Conservation (phyloP, 1,140 invertebrate genomes). For the Muscidifurax raptorellus region DNA sequence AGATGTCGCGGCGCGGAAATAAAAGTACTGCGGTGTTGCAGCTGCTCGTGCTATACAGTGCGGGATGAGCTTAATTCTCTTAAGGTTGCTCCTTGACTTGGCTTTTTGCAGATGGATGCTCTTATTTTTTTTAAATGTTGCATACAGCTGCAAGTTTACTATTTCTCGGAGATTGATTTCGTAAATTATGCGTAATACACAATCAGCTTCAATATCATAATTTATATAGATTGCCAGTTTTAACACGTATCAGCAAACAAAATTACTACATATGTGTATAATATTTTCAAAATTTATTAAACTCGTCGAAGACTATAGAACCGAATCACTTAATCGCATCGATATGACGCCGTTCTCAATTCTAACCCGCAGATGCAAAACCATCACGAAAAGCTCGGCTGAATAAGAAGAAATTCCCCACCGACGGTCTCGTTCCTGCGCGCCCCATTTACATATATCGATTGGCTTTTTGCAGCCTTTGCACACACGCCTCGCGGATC, state of each 20-base stretch:
- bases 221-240: no score
- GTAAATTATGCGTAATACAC: not conserved
- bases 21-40: not conserved
- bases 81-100: not conserved
- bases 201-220: no score
- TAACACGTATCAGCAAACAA: no score
- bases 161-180: not conserved
- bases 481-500: not conserved
- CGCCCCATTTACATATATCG: slow-evolving; percentile 20
- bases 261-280: no score
- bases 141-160: no score
- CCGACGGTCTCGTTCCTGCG: not conserved
- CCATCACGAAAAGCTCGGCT: not conserved
- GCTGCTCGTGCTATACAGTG: not conserved
- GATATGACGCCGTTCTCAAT: no score
- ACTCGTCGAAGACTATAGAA: no score
- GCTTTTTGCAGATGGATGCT: not conserved
- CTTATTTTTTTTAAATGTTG: not conserved
- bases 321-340: no score
- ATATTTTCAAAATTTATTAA: no score
- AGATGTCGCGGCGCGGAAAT: not conserved
- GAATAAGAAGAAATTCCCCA: not conserved
- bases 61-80: not conserved
- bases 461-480: not conserved
- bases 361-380: not conserved